Conservation (phyloP, 2,797 vertebrate species). For the Lagorchestes hirsutus region DNA sequence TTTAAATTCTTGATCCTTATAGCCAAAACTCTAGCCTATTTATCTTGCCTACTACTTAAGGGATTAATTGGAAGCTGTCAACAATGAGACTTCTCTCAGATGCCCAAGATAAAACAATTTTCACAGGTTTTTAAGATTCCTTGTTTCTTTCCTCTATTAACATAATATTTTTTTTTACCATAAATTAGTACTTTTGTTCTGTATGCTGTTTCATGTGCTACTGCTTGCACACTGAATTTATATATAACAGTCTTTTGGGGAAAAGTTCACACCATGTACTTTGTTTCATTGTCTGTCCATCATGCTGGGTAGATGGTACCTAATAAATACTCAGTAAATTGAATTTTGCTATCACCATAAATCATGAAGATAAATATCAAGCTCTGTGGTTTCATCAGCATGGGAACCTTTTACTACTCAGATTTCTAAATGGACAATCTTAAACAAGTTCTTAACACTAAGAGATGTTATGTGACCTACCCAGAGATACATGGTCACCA, state of each 20-base stretch:
- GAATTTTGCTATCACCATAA: neutral
- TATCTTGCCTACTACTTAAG: neutral
- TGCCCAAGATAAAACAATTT: conserved; percentile 21
- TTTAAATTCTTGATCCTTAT: neutral
- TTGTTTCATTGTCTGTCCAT: neutral
- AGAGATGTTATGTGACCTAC: neutral
- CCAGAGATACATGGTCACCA: neutral
- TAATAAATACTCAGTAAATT: neutral
- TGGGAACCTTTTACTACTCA: neutral
- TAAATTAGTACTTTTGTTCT: conserved; percentile 42
- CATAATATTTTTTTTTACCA: conserved; percentile 31
- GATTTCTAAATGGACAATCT: neutral
- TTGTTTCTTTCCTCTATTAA: conserved; percentile 4
- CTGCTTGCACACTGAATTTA: conserved; percentile 13
- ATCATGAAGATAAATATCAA: neutral
- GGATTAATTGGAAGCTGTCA: neutral
- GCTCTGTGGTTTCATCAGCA: neutral
- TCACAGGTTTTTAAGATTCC: conserved; percentile 20
- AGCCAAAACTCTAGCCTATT: neutral
- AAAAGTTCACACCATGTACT: neutral
- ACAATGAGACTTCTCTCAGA: neutral
- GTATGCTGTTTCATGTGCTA: conserved; percentile 23
- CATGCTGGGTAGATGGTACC: neutral
- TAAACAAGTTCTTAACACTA: neutral
- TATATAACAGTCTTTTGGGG: conserved; percentile 35